These are phyloP conservation scores for Timema podura DNA, from an alignment of 2,888 invertebrate genomes.

Conservation along the genomic window DNA sequence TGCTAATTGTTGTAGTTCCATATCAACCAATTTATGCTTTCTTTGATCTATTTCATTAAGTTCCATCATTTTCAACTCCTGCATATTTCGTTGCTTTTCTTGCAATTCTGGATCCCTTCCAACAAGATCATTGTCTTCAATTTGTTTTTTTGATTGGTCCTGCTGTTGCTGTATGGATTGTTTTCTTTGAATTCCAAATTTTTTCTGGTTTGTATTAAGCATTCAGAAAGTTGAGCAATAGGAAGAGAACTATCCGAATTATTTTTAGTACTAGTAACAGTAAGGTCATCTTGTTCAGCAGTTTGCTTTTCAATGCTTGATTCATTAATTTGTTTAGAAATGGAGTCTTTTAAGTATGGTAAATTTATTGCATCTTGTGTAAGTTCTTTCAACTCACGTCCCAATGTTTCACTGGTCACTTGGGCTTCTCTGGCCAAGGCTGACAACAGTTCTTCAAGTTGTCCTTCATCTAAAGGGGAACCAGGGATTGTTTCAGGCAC, in stretches of 20 bases:
- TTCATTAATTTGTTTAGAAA: conserved; percentile 3
- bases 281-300: background rate
- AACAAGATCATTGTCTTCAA: no score
- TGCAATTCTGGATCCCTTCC: no score
- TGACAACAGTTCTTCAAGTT: conserved; percentile 66
- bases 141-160: no score
- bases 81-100: no score
- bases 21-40: background rate
- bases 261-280: no score
- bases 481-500: conserved; percentile 24
- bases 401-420: conserved; percentile 64
- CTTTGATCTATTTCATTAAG: background rate
- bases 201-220: no score
- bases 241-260: no score
- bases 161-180: no score
- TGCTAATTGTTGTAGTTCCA: conserved; percentile 6
- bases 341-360: conserved; percentile 1
- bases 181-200: no score
- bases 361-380: conserved; percentile 34
- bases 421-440: conserved; percentile 71
- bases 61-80: no score
- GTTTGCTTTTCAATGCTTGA: conserved; percentile 4
- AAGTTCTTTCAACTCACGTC: conserved; percentile 45
- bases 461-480: conserved; percentile 46
- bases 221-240: no score